Evolutionary conservation across 2,113 vertebrate species (phyloP).

Genomic region (Argyrosomus japonicus): DNA sequence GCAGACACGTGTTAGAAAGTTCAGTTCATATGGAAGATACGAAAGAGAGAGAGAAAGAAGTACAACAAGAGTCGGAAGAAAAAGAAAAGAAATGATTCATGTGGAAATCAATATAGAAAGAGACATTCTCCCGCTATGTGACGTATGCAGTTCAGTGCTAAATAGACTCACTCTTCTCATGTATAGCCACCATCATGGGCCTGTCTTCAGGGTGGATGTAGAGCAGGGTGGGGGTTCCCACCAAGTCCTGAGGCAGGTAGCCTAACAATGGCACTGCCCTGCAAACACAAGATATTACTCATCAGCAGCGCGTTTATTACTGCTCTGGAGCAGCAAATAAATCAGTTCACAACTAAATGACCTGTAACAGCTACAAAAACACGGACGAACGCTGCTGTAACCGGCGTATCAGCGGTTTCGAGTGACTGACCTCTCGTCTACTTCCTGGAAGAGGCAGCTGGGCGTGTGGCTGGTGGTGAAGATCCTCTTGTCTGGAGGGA

Average conservation of each 20-base stretch:
- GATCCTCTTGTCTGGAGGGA: slow-evolving; percentile 91
- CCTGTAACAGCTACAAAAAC: background rate
- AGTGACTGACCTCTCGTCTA: slow-evolving; percentile 87
- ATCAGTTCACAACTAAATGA: background rate
- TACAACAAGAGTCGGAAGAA: too few species aligned
- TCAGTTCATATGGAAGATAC: background rate
- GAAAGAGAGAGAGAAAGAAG: too few species aligned
- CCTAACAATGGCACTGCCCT: slow-evolving; percentile 91
- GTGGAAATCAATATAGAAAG: background rate
- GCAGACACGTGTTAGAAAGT: background rate
- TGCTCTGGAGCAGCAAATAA: background rate
- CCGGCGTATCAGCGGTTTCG: background rate
- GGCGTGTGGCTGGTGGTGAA: slow-evolving; percentile 93
- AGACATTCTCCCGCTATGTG: background rate
- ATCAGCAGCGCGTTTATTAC: background rate
- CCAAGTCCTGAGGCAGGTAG: slow-evolving; percentile 92
- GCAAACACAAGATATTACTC: slow-evolving; percentile 33
- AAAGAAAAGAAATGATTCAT: background rate
- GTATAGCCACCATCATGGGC: slow-evolving; percentile 92
- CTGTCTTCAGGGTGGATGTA: slow-evolving; percentile 91
- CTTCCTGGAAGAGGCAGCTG: slow-evolving; percentile 93
- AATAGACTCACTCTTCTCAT: slow-evolving; percentile 90
- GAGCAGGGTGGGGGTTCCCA: slow-evolving; percentile 89
- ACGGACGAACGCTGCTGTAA: too few species aligned
- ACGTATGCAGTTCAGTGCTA: background rate